Evolutionary conservation across 2,797 vertebrate species (phyloP).

Genomic region (Orientallactaga sibirica): DNA sequence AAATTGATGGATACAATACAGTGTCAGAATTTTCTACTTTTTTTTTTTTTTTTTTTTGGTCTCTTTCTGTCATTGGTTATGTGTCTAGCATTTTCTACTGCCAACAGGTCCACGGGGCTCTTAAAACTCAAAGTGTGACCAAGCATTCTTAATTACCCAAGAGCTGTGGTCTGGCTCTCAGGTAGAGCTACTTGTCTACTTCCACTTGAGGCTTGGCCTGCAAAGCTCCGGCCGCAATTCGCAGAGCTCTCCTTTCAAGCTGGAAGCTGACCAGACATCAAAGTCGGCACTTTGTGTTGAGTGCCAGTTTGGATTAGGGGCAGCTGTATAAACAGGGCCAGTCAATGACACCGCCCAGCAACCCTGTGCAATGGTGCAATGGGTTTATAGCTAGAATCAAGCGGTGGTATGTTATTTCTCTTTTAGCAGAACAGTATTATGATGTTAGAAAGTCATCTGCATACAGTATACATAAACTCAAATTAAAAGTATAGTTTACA

Average conservation of each 20-base stretch:
- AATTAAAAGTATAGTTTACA: background rate
- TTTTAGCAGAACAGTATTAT: conserved; percentile 51
- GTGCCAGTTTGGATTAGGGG: background rate
- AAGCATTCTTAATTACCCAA: background rate
- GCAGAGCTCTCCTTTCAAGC: conserved; percentile 36
- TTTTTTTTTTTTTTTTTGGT: conserved; percentile 29
- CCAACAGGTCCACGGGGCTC: background rate
- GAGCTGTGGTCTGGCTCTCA: background rate
- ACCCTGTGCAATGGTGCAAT: background rate
- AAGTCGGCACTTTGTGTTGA: background rate
- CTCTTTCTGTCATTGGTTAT: conserved; percentile 46
- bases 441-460: conserved; percentile 44
- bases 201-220: background rate
- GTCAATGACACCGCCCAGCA: background rate
- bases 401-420: background rate
- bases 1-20: conserved; percentile 9
- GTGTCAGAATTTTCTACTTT: conserved; percentile 41
- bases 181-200: background rate
- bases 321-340: background rate
- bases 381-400: background rate
- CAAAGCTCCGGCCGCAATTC: background rate
- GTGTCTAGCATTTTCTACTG: conserved; percentile 31
- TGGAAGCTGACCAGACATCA: conserved; percentile 16
- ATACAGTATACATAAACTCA: background rate
- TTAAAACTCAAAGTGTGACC: background rate